A percentile compares a stretch with the other conserved stretches of the same genome.
phyloP scores from a whole-genome alignment of 2,113 vertebrate genomes.

The Puffinus mauretanicus region DNA sequence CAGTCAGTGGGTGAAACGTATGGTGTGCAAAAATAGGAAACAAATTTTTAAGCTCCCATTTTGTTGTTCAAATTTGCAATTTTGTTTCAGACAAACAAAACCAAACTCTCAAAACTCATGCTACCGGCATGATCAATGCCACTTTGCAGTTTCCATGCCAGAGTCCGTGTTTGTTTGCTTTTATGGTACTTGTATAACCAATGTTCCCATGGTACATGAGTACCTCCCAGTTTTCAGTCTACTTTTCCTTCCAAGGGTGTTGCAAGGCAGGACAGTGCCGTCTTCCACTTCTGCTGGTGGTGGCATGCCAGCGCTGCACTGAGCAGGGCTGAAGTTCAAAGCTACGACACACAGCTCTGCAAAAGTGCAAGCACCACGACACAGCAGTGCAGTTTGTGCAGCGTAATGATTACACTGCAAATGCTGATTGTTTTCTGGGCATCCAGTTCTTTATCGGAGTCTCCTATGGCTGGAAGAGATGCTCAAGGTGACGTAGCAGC shows the following conservation, averaged over 20 bases:
- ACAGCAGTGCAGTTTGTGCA: background rate
- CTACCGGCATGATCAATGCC: accelerated
- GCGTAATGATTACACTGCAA: accelerated
- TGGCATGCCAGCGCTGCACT: accelerated
- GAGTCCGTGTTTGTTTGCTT: accelerated
- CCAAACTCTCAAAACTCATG: background rate
- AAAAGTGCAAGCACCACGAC: accelerated
- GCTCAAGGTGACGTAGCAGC: background rate
- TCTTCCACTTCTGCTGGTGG: background rate
- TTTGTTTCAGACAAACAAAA: background rate
- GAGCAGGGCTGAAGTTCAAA: background rate
- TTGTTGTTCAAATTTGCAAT: background rate
- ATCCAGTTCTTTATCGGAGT: accelerated
- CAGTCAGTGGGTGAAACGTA: background rate
- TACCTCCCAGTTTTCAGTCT: background rate
- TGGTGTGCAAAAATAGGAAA: background rate
- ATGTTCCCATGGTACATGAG: accelerated
- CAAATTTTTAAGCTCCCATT: background rate
- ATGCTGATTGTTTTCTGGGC: background rate
- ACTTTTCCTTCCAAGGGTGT: accelerated
- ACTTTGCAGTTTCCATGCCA: accelerated
- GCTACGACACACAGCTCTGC: background rate
- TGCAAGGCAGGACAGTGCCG: background rate
- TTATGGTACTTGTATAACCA: accelerated
- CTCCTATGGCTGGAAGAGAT: background rate